phyloP scores from a whole-genome alignment of 92 coral and sea anemone species.

The Heteractis magnifica region DNA sequence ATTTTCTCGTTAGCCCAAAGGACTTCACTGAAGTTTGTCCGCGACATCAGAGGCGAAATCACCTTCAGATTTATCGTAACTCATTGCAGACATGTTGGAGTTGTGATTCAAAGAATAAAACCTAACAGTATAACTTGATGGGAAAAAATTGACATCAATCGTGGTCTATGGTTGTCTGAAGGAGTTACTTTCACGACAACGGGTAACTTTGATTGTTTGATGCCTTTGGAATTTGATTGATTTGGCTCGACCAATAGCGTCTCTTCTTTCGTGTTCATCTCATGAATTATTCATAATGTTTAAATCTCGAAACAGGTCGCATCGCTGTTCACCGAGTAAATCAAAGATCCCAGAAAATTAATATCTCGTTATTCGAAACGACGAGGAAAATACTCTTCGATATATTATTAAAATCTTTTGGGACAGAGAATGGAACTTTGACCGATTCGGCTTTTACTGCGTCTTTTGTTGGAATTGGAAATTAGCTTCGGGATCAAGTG shows the following conservation, averaged over 20 bases:
- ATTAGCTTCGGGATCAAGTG: background rate
- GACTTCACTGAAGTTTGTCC: too few species aligned
- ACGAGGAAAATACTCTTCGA: background rate
- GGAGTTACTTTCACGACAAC: background rate
- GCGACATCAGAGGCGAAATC: background rate
- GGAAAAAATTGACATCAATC: background rate
- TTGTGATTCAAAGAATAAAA: too few species aligned
- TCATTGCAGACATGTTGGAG: too few species aligned
- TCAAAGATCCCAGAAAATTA: background rate
- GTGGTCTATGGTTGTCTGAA: background rate
- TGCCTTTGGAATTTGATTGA: conserved; percentile 22
- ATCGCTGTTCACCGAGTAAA: conserved; percentile 26
- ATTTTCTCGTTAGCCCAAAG: background rate
- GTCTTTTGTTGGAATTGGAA: background rate
- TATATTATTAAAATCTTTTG: background rate
- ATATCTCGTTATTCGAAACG: background rate
- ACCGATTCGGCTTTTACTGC: background rate
- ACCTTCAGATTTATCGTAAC: background rate
- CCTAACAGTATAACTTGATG: too few species aligned
- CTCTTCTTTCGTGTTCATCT: background rate
- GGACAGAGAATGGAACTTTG: conserved; percentile 24
- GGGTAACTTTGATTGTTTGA: conserved; percentile 30
- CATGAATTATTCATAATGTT: conserved; percentile 22
- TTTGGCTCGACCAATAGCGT: conserved; percentile 26
- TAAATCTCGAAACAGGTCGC: conserved; percentile 37